A percentile compares a stretch with the other conserved stretches of the same genome.
Evolutionary conservation across 2,888 invertebrate species (phyloP).

Genomic region (Himalopsyche kuldschensis): DNA sequence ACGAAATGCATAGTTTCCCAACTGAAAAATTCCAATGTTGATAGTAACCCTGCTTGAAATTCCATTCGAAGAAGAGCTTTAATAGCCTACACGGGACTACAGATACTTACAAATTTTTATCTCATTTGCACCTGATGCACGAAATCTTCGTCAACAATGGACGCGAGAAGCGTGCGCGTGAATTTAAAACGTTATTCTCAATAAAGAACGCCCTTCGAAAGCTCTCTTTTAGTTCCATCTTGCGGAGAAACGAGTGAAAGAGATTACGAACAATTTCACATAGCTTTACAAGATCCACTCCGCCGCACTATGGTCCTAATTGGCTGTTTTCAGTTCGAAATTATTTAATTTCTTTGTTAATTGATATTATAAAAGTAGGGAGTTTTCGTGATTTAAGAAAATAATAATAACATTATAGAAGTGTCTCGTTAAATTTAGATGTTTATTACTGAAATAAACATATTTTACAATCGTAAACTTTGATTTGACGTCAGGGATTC

Average conservation of each 20-base stretch:
- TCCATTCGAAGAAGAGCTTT: constrained; percentile 10
- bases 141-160: constrained; percentile 27
- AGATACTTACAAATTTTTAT: constrained; percentile 28
- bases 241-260: not conserved
- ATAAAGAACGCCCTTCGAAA: not conserved
- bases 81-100: constrained; percentile 18
- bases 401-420: too few relatives aligned
- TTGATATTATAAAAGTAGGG: too few relatives aligned
- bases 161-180: constrained; percentile 13
- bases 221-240: not conserved
- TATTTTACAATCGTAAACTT: too few relatives aligned
- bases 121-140: constrained; percentile 30
- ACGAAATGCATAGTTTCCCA: not conserved
- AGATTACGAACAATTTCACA: not conserved
- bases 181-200: constrained; percentile 4
- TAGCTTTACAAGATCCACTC: not conserved
- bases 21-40: not conserved
- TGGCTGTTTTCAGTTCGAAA: too few relatives aligned
- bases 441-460: too few relatives aligned
- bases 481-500: too few relatives aligned
- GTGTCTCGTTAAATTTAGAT: too few relatives aligned
- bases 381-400: too few relatives aligned
- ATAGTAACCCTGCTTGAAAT: constrained; percentile 12
- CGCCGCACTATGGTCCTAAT: too few relatives aligned
- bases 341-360: too few relatives aligned